Percentiles rank a stretch among this genome's conserved stretches.
Evolutionary conservation across 1,140 invertebrate species (phyloP).

Genomic region (Lysiphlebus fabarum): DNA sequence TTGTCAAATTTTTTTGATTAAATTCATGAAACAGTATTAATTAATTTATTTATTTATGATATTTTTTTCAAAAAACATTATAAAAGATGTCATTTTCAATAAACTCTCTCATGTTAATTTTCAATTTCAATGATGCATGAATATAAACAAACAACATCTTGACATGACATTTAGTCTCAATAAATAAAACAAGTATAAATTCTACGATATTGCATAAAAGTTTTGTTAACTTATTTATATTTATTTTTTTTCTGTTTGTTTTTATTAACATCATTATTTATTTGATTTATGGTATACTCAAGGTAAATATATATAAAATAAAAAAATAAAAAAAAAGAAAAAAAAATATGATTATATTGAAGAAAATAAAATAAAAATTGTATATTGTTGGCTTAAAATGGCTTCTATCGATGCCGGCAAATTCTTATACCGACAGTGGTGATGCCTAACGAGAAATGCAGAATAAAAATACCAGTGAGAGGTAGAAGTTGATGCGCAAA

Average conservation of each 20-base stretch:
- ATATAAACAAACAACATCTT: neutral
- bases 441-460: conserved; percentile 17
- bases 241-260: neutral
- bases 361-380: neutral
- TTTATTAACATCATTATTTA: neutral
- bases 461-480: conserved; percentile 13
- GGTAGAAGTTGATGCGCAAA: conserved; percentile 26
- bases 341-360: neutral
- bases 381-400: neutral
- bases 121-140: too few species aligned
- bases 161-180: neutral
- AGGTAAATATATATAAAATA: too few species aligned
- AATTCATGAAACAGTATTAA: too few species aligned
- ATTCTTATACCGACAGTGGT: conserved; percentile 10
- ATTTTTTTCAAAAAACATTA: too few species aligned
- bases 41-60: too few species aligned
- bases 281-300: neutral
- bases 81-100: too few species aligned
- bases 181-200: neutral
- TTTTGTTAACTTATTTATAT: neutral
- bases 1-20: neutral
- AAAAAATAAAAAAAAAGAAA: too few species aligned
- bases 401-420: conserved; percentile 10
- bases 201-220: too few species aligned
- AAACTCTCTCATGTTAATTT: too few species aligned